Conservation (phyloP, 2,888 invertebrate species). For the Candidula unifasciata region DNA sequence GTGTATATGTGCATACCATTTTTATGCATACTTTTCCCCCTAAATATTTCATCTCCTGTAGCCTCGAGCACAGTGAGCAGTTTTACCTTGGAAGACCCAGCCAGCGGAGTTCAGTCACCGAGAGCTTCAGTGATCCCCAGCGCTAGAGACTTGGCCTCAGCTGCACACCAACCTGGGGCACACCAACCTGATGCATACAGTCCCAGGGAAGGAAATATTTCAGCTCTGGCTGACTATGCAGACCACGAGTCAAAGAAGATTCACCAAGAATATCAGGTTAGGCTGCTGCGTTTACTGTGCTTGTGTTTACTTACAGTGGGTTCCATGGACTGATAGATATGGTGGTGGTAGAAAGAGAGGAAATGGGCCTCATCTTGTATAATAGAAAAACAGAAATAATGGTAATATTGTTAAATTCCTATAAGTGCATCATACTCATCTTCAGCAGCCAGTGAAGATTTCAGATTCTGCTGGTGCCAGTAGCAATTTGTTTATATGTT, state of each 20-base stretch:
- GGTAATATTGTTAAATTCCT: too few species aligned
- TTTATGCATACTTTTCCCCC: neutral
- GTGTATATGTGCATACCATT: neutral
- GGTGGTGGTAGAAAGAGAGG: too few species aligned
- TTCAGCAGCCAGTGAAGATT: too few species aligned
- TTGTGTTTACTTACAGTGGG: too few species aligned
- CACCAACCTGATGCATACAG: too few species aligned
- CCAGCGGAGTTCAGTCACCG: conserved; percentile 66
- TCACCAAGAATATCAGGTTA: conserved; percentile 69
- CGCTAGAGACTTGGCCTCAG: conserved; percentile 49
- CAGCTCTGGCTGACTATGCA: conserved; percentile 72
- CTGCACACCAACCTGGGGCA: neutral
- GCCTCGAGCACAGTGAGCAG: conserved; percentile 60
- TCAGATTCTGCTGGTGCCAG: too few species aligned
- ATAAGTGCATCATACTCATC: too few species aligned
- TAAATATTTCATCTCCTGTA: neutral
- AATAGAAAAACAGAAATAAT: too few species aligned
- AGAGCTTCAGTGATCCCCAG: conserved; percentile 68
- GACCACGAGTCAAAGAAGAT: conserved; percentile 76
- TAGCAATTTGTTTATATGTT: too few species aligned
- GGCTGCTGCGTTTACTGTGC: neutral
- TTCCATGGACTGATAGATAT: too few species aligned
- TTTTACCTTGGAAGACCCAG: conserved; percentile 56
- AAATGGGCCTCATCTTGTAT: too few species aligned
- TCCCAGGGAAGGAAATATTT: conserved; percentile 68